phyloP scores from a whole-genome alignment of 2,888 invertebrate species.

The Xylota segnis region DNA sequence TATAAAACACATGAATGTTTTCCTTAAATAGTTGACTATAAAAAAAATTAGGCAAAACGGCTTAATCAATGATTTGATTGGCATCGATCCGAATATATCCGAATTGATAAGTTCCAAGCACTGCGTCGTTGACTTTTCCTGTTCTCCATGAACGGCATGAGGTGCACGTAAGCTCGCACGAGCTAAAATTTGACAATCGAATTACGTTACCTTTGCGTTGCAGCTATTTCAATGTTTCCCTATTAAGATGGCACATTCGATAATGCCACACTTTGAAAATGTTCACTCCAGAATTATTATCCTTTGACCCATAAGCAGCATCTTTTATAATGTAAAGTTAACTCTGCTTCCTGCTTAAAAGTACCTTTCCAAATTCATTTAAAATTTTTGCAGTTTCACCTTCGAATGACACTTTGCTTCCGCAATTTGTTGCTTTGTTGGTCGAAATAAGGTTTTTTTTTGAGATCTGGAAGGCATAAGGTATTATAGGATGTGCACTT shows the following conservation, averaged over 20 bases:
- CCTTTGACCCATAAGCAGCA: neutral
- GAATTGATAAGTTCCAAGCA: conserved; percentile 22
- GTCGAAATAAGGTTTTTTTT: conserved; percentile 9
- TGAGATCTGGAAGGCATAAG: conserved; percentile 23
- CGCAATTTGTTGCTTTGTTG: neutral
- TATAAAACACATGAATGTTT: conserved; percentile 22
- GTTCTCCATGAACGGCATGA: conserved; percentile 1
- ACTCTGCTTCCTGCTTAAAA: neutral
- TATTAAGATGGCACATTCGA: neutral
- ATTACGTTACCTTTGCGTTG: neutral
- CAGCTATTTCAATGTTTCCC: conserved; percentile 8
- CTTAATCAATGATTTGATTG: conserved; percentile 35
- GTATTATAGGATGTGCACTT: conserved; percentile 14
- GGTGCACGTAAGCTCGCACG: neutral
- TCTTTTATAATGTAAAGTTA: conserved; percentile 8
- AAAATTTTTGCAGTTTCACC: neutral
- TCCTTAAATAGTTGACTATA: conserved; percentile 19
- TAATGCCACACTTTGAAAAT: neutral
- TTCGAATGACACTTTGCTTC: neutral
- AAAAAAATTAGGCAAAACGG: conserved; percentile 19
- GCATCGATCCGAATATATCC: conserved; percentile 23
- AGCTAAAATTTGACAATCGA: neutral
- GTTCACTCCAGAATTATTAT: neutral
- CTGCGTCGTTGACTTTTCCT: conserved; percentile 14
- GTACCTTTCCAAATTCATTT: conserved; percentile 6